These are phyloP conservation scores for Sympetrum striolatum DNA, from an alignment of 2,888 invertebrate species.

Conservation along the genomic window DNA sequence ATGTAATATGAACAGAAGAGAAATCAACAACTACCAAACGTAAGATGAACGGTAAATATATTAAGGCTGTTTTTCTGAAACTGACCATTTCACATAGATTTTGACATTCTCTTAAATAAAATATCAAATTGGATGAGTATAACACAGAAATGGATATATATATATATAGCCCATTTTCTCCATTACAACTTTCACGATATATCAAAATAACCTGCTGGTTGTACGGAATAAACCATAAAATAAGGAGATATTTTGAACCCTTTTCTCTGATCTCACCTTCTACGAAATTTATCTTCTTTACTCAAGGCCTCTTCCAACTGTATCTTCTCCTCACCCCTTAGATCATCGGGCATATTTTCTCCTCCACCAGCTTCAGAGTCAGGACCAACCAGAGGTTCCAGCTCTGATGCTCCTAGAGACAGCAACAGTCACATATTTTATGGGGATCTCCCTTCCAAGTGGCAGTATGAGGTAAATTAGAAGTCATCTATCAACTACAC, in stretches of 20 bases:
- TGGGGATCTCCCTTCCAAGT: neutral
- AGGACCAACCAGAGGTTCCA: slow-evolving; percentile 72
- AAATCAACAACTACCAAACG: too few relatives aligned
- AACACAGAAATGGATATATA: too few relatives aligned
- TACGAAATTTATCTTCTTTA: slow-evolving; percentile 53
- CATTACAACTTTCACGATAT: neutral
- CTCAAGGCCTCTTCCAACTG: slow-evolving; percentile 52
- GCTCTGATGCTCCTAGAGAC: slow-evolving; percentile 67
- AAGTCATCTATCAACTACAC: neutral
- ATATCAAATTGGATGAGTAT: too few relatives aligned
- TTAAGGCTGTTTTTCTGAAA: too few relatives aligned
- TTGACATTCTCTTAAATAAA: too few relatives aligned
- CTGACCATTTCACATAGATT: too few relatives aligned
- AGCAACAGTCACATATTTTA: slow-evolving; percentile 33
- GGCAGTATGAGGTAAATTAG: neutral
- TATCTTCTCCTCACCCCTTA: slow-evolving; percentile 56
- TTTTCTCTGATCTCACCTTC: slow-evolving; percentile 49
- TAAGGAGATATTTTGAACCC: neutral
- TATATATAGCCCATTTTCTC: too few relatives aligned
- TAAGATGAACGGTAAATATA: too few relatives aligned
- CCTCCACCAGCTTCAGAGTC: slow-evolving; percentile 46
- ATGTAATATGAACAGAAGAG: too few relatives aligned
- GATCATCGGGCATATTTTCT: slow-evolving; percentile 63
- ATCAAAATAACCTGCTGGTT: neutral
- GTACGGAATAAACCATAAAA: neutral